Conservation (phyloP, 2,888 invertebrate genomes). For the Apodemia hepburni region DNA sequence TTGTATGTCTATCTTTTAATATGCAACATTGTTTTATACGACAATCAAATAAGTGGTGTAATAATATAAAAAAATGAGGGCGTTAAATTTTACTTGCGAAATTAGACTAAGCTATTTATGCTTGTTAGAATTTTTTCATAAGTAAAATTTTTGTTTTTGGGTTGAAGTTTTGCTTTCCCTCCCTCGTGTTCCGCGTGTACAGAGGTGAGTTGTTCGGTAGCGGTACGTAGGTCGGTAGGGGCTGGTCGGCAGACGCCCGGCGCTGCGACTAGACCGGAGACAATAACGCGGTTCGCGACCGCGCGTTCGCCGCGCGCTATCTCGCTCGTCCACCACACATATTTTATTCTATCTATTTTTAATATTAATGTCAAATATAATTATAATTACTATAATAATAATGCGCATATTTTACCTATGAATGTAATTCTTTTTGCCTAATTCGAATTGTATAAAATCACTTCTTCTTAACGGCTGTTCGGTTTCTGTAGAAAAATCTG, state of each 20-base stretch:
- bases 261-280: constrained; percentile 41
- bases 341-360: constrained; percentile 79
- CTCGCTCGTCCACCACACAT: constrained; percentile 76
- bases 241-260: constrained; percentile 29
- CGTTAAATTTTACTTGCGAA: constrained; percentile 14
- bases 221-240: constrained; percentile 33
- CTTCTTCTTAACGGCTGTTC: constrained; percentile 69
- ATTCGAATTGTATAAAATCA: constrained; percentile 79
- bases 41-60: constrained; percentile 16
- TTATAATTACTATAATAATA: constrained; percentile 76
- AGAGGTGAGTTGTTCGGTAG: constrained; percentile 38
- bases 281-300: constrained; percentile 53
- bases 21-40: constrained; percentile 37
- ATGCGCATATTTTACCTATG: constrained; percentile 76
- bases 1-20: constrained; percentile 50
- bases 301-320: constrained; percentile 54
- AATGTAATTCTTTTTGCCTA: constrained; percentile 79
- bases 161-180: constrained; percentile 36
- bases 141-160: constrained; percentile 19
- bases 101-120: constrained; percentile 19
- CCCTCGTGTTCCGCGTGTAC: constrained; percentile 39
- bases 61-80: constrained; percentile 20
- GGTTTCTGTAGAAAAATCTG: constrained; percentile 72
- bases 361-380: constrained; percentile 80
- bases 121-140: constrained; percentile 10